These are phyloP conservation scores for Nibea albiflora DNA, from an alignment of 2,113 vertebrate species.

Conservation along the genomic window DNA sequence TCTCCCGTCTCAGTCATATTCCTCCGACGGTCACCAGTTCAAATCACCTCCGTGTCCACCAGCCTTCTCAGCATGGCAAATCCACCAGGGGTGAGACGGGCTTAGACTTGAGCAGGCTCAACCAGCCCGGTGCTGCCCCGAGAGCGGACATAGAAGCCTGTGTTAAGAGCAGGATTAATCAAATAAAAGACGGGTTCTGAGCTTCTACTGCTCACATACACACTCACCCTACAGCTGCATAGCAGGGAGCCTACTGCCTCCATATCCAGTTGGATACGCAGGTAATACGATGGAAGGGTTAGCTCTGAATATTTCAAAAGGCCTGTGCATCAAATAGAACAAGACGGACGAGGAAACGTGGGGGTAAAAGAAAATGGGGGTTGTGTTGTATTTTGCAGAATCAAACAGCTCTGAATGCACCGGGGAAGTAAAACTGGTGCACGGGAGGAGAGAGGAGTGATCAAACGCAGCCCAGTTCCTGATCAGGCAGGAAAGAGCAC, in stretches of 20 bases:
- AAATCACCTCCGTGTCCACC: conserved; percentile 42
- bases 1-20: conserved; percentile 18
- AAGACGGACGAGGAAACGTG: background rate
- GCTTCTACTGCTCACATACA: conserved; percentile 36
- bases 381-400: conserved; percentile 46
- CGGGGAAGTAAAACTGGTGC: conserved; percentile 42
- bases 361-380: background rate
- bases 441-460: conserved; percentile 25
- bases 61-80: conserved; percentile 40
- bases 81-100: conserved; percentile 39
- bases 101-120: conserved; percentile 47
- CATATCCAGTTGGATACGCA: conserved; percentile 51
- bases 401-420: conserved; percentile 41
- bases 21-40: conserved; percentile 32
- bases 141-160: conserved; percentile 30
- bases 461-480: conserved; percentile 50
- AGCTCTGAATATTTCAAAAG: conserved; percentile 71
- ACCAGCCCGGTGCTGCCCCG: conserved; percentile 7
- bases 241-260: conserved; percentile 22
- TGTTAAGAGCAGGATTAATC: conserved; percentile 68
- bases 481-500: conserved; percentile 41
- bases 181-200: conserved; percentile 46
- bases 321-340: conserved; percentile 57
- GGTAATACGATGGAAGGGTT: conserved; percentile 64
- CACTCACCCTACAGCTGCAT: conserved; percentile 24